These are phyloP conservation scores for Spilosoma lubricipeda DNA, from an alignment of 2,888 invertebrate genomes.

Conservation along the genomic window DNA sequence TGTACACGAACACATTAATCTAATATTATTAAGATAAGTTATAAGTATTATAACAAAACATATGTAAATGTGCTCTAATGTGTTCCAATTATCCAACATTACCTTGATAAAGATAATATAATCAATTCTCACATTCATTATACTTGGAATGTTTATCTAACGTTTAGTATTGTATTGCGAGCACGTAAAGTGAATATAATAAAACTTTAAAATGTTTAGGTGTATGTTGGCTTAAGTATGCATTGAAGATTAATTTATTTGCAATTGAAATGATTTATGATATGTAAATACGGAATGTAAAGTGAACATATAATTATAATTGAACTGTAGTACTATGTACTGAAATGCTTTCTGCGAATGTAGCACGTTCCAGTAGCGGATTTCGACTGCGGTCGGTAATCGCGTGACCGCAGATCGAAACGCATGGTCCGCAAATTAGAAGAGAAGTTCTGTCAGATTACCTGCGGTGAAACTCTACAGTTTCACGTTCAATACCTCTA, in stretches of 20 bases:
- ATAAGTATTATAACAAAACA: conserved; percentile 23
- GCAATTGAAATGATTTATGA: conserved; percentile 6
- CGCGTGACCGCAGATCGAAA: conserved; percentile 78
- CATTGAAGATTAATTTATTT: conserved; percentile 15
- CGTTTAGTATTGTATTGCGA: conserved; percentile 35
- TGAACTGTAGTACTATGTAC: conserved; percentile 3
- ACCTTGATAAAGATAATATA: conserved; percentile 52
- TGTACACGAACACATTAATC: background rate
- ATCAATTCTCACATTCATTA: conserved; percentile 66
- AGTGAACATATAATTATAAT: background rate
- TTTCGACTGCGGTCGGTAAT: conserved; percentile 72
- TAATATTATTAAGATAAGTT: background rate
- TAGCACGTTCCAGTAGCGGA: conserved; percentile 66
- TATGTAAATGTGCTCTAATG: conserved; percentile 40
- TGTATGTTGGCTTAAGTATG: conserved; percentile 9
- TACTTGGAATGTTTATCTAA: conserved; percentile 33
- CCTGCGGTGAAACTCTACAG: conserved; percentile 76
- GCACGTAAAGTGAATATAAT: conserved; percentile 33
- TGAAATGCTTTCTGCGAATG: conserved; percentile 16
- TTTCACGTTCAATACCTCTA: conserved; percentile 69
- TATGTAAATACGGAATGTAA: background rate
- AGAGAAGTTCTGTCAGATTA: conserved; percentile 70
- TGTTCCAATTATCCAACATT: conserved; percentile 57
- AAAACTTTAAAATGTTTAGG: conserved; percentile 30
- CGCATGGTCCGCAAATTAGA: conserved; percentile 79